phyloP scores from a whole-genome alignment of 2,113 vertebrate species.

The Fukomys damarensis region DNA sequence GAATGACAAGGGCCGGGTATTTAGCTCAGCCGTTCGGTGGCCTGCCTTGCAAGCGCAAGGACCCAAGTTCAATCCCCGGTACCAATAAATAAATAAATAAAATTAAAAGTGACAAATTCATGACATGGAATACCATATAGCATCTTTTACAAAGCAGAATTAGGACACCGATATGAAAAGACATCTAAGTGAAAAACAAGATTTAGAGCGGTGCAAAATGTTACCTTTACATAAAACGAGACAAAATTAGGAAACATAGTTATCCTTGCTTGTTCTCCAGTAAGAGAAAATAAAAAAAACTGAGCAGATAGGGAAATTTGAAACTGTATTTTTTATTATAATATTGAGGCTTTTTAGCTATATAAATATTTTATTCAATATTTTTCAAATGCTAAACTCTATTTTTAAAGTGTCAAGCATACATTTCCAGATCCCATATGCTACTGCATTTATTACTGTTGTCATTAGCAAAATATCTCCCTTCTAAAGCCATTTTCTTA shows the following conservation, averaged over 20 bases:
- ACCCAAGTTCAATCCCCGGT: too few species aligned
- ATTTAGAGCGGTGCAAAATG: not conserved
- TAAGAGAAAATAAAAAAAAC: slow-evolving; percentile 39
- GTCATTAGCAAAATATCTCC: not conserved
- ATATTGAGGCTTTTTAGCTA: not conserved
- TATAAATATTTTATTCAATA: not conserved
- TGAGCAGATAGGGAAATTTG: not conserved
- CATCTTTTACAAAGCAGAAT: not conserved
- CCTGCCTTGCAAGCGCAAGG: too few species aligned
- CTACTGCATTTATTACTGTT: slow-evolving; percentile 36
- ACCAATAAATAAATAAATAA: too few species aligned
- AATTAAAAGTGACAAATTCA: slow-evolving; percentile 46
- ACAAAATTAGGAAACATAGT: slow-evolving; percentile 36
- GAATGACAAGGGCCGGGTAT: too few species aligned
- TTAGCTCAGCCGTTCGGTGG: too few species aligned
- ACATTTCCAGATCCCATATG: slow-evolving; percentile 3
- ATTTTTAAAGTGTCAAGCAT: slow-evolving; percentile 1
- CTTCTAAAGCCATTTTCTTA: slow-evolving; percentile 56
- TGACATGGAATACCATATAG: not conserved
- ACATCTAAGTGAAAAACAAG: slow-evolving; percentile 34
- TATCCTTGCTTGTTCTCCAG: not conserved
- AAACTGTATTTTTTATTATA: not conserved
- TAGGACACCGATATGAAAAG: not conserved
- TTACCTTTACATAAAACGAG: not conserved
- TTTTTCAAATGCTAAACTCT: slow-evolving; percentile 47